phyloP scores from a whole-genome alignment of 2,888 invertebrate species.

The Poecilobothrus nobilitatus region DNA sequence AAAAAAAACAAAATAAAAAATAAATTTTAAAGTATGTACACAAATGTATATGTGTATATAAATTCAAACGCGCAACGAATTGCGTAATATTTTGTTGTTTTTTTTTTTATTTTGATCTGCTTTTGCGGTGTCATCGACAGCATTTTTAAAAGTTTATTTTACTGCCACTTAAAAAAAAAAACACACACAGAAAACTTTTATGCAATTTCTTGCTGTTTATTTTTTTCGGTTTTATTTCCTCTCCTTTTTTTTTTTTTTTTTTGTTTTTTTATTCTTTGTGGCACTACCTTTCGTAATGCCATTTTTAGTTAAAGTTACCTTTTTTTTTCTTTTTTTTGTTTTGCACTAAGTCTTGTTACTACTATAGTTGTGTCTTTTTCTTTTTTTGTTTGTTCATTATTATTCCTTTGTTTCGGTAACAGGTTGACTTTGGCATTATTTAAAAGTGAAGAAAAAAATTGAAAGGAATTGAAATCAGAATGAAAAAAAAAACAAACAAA shows the following conservation, averaged over 20 bases:
- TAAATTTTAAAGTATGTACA: no score
- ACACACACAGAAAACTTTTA: no score
- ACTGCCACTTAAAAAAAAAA: not conserved
- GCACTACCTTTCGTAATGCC: no score
- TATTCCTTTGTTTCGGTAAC: not conserved
- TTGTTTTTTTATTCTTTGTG: not conserved
- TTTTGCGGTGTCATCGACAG: slow-evolving; percentile 3
- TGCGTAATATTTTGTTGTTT: not conserved
- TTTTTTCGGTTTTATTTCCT: no score
- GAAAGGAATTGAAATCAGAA: not conserved
- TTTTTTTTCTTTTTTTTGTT: not conserved
- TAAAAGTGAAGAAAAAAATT: not conserved
- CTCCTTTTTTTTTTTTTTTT: not conserved
- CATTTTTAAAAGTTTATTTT: not conserved
- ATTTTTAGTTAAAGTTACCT: no score
- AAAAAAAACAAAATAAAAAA: no score
- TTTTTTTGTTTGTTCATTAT: not conserved
- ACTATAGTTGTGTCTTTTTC: not conserved
- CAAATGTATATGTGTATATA: no score
- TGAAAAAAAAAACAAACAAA: not conserved
- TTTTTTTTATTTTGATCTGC: not conserved
- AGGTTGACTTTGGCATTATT: not conserved
- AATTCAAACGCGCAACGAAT: not conserved
- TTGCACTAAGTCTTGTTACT: not conserved
- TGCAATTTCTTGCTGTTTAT: no score